phyloP scores from a whole-genome alignment of 2,888 invertebrate species.

The Temnothorax ravouxi region DNA sequence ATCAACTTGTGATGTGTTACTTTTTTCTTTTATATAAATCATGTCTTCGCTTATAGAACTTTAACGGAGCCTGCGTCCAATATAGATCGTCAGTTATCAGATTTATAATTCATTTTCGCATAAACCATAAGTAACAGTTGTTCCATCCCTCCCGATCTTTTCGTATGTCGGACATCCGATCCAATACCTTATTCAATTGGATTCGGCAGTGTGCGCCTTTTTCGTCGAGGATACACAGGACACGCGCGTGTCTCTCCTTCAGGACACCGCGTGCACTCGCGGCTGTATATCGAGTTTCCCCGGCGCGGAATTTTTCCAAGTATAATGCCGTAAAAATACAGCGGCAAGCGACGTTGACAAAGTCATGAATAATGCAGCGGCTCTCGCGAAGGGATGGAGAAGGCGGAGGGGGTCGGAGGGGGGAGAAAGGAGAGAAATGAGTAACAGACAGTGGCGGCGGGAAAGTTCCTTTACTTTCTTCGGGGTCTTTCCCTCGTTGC shows the following conservation, averaged over 20 bases:
- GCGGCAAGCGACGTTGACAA: conserved; percentile 77
- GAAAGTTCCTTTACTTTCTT: conserved; percentile 59
- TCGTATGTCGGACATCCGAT: neutral
- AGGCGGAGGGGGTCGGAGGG: neutral
- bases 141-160: neutral
- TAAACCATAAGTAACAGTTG: neutral
- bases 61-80: neutral
- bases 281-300: conserved; percentile 70
- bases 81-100: neutral
- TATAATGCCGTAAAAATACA: conserved; percentile 80
- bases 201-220: neutral
- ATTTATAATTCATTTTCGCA: neutral
- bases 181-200: neutral
- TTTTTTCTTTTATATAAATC: neutral
- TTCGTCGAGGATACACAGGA: conserved; percentile 23
- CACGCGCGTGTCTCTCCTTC: neutral
- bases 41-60: neutral
- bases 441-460: conserved; percentile 63
- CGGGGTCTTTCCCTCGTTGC: conserved; percentile 36
- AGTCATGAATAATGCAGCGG: conserved; percentile 80
- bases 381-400: neutral
- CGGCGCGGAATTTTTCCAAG: conserved; percentile 61
- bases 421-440: conserved; percentile 70
- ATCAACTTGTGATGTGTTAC: neutral
- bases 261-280: conserved; percentile 54